These are phyloP conservation scores for Chamaetylas fuelleborni DNA, from an alignment of 2,113 vertebrate genomes.

Conservation along the genomic window DNA sequence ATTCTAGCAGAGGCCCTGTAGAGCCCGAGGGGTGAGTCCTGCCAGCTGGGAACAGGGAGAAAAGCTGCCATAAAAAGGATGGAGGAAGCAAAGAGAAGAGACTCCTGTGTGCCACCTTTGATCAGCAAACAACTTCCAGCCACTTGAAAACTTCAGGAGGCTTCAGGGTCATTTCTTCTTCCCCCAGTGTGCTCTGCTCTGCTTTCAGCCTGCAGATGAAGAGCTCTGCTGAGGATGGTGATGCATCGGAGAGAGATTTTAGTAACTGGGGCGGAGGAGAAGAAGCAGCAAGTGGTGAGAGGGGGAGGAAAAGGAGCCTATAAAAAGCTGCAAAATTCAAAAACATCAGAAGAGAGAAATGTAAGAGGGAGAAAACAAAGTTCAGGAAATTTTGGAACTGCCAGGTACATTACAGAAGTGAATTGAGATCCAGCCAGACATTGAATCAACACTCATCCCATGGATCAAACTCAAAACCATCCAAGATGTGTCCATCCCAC, in stretches of 20 bases:
- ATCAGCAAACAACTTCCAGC: not conserved
- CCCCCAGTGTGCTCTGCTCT: not conserved
- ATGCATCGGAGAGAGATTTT: not conserved
- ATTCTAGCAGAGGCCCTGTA: not conserved
- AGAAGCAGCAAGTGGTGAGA: not conserved
- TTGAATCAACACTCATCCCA: not conserved
- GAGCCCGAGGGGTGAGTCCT: not conserved
- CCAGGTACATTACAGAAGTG: fast-evolving
- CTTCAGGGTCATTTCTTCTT: not conserved
- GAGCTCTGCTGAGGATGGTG: not conserved
- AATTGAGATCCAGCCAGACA: not conserved
- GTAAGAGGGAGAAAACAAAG: not conserved
- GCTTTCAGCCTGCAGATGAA: not conserved
- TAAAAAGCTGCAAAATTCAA: conserved; percentile 29
- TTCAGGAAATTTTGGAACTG: not conserved
- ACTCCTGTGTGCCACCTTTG: not conserved
- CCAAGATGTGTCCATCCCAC: not conserved
- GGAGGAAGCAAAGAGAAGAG: not conserved
- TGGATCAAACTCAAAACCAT: not conserved
- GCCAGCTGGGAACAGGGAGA: not conserved
- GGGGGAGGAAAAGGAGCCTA: conserved; percentile 19
- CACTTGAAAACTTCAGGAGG: not conserved
- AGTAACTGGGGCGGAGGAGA: conserved; percentile 43
- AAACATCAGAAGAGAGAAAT: not conserved
- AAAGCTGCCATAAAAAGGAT: not conserved